Conservation (phyloP, 2,113 vertebrate species). For the Clarias batrachus region DNA sequence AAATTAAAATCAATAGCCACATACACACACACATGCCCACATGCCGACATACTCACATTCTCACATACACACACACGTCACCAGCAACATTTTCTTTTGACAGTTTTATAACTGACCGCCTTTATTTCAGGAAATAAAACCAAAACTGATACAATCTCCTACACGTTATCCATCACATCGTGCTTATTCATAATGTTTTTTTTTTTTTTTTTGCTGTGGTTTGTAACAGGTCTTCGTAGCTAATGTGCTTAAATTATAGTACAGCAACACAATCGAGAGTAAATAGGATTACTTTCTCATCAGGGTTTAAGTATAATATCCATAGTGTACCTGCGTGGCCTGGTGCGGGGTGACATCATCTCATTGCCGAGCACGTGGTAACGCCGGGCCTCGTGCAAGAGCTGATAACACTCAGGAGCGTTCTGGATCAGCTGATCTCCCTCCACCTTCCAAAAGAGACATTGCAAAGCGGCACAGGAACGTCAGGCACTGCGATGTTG, state of each 20-base stretch:
- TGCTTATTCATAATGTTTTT: background rate
- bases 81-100: background rate
- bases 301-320: background rate
- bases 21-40: background rate
- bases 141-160: background rate
- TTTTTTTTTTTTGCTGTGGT: background rate
- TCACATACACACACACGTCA: background rate
- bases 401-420: constrained; percentile 92
- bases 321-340: constrained; percentile 86
- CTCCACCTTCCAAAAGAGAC: constrained; percentile 70
- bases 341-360: constrained; percentile 97
- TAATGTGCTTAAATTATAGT: background rate
- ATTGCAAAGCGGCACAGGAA: background rate
- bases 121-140: background rate
- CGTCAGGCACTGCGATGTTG: background rate
- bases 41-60: constrained; percentile 14
- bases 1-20: background rate
- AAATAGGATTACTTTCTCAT: background rate
- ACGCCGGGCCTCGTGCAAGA: constrained; percentile 92
- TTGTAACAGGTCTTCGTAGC: background rate
- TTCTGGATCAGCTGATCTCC: constrained; percentile 95
- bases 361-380: constrained; percentile 98
- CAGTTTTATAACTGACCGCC: background rate
- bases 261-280: background rate
- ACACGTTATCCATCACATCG: background rate